A percentile compares a stretch with the other conserved stretches of the same genome.
phyloP scores from a whole-genome alignment of 2,113 vertebrate species.

The Saiga tatarica region DNA sequence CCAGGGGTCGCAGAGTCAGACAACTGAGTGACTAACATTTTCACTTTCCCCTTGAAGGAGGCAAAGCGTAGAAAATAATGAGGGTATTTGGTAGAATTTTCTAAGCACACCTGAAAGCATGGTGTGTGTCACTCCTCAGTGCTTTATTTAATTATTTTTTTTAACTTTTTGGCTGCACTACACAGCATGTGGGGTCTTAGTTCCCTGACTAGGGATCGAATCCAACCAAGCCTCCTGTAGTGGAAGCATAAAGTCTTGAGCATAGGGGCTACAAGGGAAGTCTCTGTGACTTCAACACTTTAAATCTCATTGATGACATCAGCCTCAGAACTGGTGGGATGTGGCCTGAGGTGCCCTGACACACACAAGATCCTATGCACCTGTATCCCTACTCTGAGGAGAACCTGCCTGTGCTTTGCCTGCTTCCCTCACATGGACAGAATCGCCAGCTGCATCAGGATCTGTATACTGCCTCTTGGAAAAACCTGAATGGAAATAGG shows the following conservation, averaged over 20 bases:
- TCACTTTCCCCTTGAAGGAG: background rate
- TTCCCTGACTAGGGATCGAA: background rate
- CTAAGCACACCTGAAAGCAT: background rate
- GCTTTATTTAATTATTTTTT: background rate
- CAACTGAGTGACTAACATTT: background rate
- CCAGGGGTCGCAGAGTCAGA: background rate
- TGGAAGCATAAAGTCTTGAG: background rate
- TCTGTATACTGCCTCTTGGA: background rate
- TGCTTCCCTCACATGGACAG: background rate
- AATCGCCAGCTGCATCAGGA: background rate
- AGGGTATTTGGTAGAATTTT: background rate
- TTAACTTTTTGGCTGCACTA: background rate
- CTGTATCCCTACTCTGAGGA: background rate
- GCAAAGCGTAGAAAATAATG: background rate
- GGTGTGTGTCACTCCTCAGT: background rate
- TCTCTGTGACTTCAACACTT: background rate
- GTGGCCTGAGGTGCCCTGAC: background rate
- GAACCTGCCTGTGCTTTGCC: background rate
- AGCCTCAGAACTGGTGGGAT: background rate
- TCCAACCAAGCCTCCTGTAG: background rate
- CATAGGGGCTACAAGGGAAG: background rate
- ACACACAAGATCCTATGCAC: background rate
- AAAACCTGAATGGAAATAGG: background rate
- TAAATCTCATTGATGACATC: background rate
- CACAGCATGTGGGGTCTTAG: background rate